Evolutionary conservation across 1,140 invertebrate genomes (phyloP), one percentile per base, ranked within the genome.

Genomic region (Heliconius hewitsoni): DNA sequence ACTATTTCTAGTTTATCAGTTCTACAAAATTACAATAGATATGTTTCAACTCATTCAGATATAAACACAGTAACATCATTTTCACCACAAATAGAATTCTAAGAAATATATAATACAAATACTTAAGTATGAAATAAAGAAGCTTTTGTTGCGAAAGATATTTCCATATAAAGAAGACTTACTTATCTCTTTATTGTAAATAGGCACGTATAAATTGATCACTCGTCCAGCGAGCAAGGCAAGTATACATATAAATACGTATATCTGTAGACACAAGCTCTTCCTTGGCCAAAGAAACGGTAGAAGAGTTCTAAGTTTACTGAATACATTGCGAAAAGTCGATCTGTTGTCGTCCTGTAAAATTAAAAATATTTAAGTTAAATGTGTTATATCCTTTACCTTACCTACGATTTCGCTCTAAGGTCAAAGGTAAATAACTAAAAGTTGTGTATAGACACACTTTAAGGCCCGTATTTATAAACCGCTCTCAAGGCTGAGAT

Each of bases 231-330:
- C 95, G 18, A 96, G 89, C 16, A 99, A 95, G 18, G 98, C 93
- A 0, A 96, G 18, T 42, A 99, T 96, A 92, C 98, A 99, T 78
- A 98, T 90, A 6, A 99, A 72, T 1, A 99, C 98, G 77, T 97
- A 95, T 0, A 98, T 82, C 91, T 99, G 98, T 8, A 99, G 95
- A 1, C 95, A 86, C 4, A 95, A 73, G 90, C 96, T 96, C 81
- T 97, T 98, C 82, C 96, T 97, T 0, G 99, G 99, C 99, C 99
- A 99, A n/a, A 99, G 95, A 94, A 98, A 99, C 2, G 98, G 98
- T 72, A 97, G 90, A 34, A 99, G 96, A 1, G 96, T 96, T 86
- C 96, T 96, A 9, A 98, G 91, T 93, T 99, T 99, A 83, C 96
- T 95, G 95, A 96, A 97, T 1, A 96, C 95, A 93, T 98, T 98